Evolutionary conservation across 2,113 vertebrate genomes (phyloP).

Genomic region (western clawed frog (Xenopus tropicalis)): UCB_Xtro_10.0 CM004447.2:152950501-152951000

Average conservation of each 20-base stretch:
- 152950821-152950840: slow-evolving; percentile 93
- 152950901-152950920: too few relatives aligned
- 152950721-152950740: slow-evolving; percentile 97
- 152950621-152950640: too few relatives aligned
- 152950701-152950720: slow-evolving; percentile 89
- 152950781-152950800: slow-evolving; percentile 95
- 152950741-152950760: slow-evolving; percentile 94
- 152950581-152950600: neutral
- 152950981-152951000: too few relatives aligned
- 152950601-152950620: neutral
- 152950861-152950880: neutral
- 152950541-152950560: slow-evolving; percentile 90
- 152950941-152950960: too few relatives aligned
- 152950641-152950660: too few relatives aligned
- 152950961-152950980: too few relatives aligned
- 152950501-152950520: slow-evolving; percentile 96
- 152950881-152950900: too few relatives aligned
- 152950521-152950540: slow-evolving; percentile 95
- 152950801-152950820: slow-evolving; percentile 98
- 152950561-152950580: slow-evolving; percentile 63
- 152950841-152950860: slow-evolving; percentile 94
- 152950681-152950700: too few relatives aligned
- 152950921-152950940: too few relatives aligned
- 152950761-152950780: slow-evolving; percentile 95
- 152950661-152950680: too few relatives aligned